These are phyloP conservation scores for Ornithoptera alexandrae DNA, from an alignment of 2,888 invertebrate species.

Conservation along the genomic window DNA sequence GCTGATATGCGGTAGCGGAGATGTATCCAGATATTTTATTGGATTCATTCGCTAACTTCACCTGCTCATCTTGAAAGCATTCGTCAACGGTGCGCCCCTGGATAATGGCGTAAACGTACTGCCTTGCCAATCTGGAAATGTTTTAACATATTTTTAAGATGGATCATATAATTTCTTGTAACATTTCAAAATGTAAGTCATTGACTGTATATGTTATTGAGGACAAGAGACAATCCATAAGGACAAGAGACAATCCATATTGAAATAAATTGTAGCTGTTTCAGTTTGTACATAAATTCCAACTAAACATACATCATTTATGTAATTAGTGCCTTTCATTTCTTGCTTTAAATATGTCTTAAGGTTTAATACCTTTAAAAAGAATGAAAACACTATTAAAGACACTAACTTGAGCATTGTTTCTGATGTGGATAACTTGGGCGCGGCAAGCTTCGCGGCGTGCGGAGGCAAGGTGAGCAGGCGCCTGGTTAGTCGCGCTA, in stretches of 20 bases:
- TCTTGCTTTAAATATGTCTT: not conserved
- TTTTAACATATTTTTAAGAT: conserved; percentile 5
- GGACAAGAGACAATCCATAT: too few relatives aligned
- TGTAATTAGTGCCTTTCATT: too few relatives aligned
- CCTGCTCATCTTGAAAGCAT: conserved; percentile 75
- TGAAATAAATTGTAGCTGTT: too few relatives aligned
- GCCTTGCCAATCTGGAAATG: conserved; percentile 80
- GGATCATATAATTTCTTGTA: not conserved
- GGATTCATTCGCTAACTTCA: conserved; percentile 54
- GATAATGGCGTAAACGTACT: conserved; percentile 82
- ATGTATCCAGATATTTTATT: conserved; percentile 76
- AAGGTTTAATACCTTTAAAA: not conserved
- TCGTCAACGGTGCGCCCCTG: conserved; percentile 83
- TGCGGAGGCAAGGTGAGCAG: conserved; percentile 71
- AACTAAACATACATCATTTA: too few relatives aligned
- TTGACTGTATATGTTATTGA: too few relatives aligned
- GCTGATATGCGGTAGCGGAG: conserved; percentile 66
- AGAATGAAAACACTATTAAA: not conserved
- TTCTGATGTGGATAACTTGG: conserved; percentile 83
- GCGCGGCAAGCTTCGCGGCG: conserved; percentile 59
- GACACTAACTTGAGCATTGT: conserved; percentile 83
- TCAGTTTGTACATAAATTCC: too few relatives aligned
- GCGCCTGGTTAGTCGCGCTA: conserved; percentile 84
- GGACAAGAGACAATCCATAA: too few relatives aligned
- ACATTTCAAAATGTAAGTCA: too few relatives aligned